A percentile compares a stretch with the other conserved stretches of the same genome.
Conservation (phyloP, 1,140 invertebrate species). For the Diorhabda carinulata region DNA sequence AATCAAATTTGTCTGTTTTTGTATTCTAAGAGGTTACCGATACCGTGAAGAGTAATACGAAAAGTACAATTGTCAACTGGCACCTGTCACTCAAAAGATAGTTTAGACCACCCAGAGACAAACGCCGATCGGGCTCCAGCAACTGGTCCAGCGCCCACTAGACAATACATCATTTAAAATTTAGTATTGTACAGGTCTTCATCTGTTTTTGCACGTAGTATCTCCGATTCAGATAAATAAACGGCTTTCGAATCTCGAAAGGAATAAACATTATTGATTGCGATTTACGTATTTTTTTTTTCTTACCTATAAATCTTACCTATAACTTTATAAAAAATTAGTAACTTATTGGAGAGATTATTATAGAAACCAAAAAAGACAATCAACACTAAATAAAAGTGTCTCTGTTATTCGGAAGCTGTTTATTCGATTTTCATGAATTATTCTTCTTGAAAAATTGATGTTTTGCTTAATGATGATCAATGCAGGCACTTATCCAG, state of each 20-base stretch:
- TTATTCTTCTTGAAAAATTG: too few relatives aligned
- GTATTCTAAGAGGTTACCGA: not conserved
- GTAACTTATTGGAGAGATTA: too few relatives aligned
- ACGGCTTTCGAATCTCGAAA: not conserved
- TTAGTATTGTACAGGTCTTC: not conserved
- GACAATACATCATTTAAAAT: not conserved
- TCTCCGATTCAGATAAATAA: not conserved
- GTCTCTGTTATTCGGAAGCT: too few relatives aligned
- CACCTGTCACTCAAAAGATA: not conserved
- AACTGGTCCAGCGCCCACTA: not conserved
- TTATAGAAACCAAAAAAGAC: too few relatives aligned
- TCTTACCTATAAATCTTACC: too few relatives aligned
- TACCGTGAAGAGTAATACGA: not conserved
- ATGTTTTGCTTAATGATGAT: too few relatives aligned
- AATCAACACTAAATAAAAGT: too few relatives aligned
- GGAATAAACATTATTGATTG: too few relatives aligned
- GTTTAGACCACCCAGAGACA: not conserved
- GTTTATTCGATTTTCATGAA: too few relatives aligned
- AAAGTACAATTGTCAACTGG: constrained; percentile 2
- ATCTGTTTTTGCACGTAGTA: constrained; percentile 1
- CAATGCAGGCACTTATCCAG: too few relatives aligned
- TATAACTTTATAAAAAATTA: too few relatives aligned
- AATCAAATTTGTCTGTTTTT: not conserved
- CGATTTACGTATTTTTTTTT: too few relatives aligned
- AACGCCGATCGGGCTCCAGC: not conserved